Base-by-base conservation (phyloP, 2,113 vertebrate species). In the Phyllostomus hastatus region DNA sequence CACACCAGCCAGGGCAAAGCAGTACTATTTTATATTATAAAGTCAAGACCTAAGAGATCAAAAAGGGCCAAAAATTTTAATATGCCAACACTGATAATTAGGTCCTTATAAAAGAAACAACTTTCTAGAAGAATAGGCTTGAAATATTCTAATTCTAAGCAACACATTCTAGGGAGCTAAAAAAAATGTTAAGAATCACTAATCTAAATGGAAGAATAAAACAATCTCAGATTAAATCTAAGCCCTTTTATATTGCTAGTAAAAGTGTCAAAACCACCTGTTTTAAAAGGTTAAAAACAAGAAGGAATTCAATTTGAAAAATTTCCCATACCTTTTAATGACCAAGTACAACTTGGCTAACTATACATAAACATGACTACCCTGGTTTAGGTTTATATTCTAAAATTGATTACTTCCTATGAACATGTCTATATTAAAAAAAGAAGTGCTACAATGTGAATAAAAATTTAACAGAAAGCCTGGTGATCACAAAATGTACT, bases 211-310 rank as follows among this genome's bases (percentile, higher is more conserved):
- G 28, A 95, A 28, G n/a, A 26, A 48, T 12, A 73, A 48, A 91
- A 83, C 20, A 93, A 94, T 59, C 24, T 96, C 52, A 91, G 52
- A 83, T 80, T 80, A 94, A 96, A 95, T 83, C 38, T 69, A 83
- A 93, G 31, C 26, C 69, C 57, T 94, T 95, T 85, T 75, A 94
- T 72, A 92, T 24, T 73, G 19, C 72, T 73, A 90, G 31, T 72
- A 80, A 95, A 50, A 87, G 52, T 76, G 87, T 59, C 38, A 94
- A 97, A 96, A 81, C 20, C 33, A 92, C 94, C 70, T 94, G n/a
- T 76, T 78, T 66, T 41, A 73, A 82, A 94, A 87, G 12, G 19
- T 57, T 83, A 81, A 72, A 95, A 87, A 64, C 43, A 94, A 95
- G 70, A 73, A 46, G 94, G 88, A 95, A 94, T 93, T 95, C 72